These are phyloP conservation scores for Dinomys branickii DNA, from an alignment of 2,113 vertebrate genomes.

Conservation along the genomic window DNA sequence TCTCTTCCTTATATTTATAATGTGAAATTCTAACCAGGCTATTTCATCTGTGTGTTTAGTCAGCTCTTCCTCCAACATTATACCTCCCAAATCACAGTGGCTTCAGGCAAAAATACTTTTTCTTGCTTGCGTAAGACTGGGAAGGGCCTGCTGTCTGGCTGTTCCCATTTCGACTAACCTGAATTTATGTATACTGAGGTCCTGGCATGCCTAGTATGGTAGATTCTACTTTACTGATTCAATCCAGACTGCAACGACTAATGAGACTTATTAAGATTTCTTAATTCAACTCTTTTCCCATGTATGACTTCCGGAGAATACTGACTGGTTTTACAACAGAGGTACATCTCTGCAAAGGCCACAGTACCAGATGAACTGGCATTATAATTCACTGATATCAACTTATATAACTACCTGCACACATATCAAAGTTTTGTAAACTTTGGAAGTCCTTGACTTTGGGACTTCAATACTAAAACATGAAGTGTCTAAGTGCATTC, in stretches of 20 bases:
- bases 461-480: not conserved
- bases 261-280: not conserved
- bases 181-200: not conserved
- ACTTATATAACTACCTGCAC: not conserved
- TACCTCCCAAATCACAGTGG: not conserved
- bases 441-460: not conserved
- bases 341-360: not conserved
- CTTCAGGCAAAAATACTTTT: not conserved
- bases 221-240: not conserved
- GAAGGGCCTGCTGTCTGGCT: not conserved
- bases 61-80: not conserved
- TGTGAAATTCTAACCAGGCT: not conserved
- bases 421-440: not conserved
- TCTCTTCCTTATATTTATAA: not conserved
- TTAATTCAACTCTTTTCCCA: not conserved
- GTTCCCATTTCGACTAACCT: not conserved
- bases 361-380: not conserved
- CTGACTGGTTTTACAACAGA: not conserved
- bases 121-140: not conserved
- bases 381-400: not conserved
- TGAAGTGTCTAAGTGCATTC: not conserved
- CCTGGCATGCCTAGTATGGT: not conserved
- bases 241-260: not conserved
- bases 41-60: not conserved
- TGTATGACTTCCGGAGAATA: not conserved